Evolutionary conservation across 2,797 vertebrate species (phyloP).

Genomic region (Rhinoraja longicauda): DNA sequence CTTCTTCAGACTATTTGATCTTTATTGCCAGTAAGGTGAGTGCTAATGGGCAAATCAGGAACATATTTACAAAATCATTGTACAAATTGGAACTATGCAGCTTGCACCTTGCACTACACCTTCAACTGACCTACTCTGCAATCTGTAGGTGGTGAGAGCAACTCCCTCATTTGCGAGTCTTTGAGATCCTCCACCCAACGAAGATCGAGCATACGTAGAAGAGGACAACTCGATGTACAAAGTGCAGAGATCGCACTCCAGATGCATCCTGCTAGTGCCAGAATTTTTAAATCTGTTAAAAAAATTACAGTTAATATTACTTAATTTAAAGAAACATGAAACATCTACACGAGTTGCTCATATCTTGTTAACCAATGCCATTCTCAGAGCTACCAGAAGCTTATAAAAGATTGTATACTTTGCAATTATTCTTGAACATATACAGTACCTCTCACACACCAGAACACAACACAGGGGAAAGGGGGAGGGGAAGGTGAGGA

Average conservation of each 20-base stretch:
- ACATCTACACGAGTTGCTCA: not conserved
- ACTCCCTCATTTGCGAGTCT: constrained; percentile 33
- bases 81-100: not conserved
- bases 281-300: constrained; percentile 36
- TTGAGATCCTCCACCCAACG: constrained; percentile 30
- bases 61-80: not conserved
- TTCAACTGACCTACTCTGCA: constrained; percentile 36
- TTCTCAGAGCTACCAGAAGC: not conserved
- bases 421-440: not conserved
- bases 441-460: not conserved
- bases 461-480: no score
- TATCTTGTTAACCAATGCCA: not conserved
- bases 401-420: not conserved
- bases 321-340: not conserved
- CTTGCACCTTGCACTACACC: not conserved
- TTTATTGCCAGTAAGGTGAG: not conserved
- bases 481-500: no score
- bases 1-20: no score
- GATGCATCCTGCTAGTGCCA: constrained; percentile 32
- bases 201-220: constrained; percentile 34
- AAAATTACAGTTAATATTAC: not conserved
- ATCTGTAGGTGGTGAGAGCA: constrained; percentile 36
- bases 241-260: constrained; percentile 37
- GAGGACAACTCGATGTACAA: constrained; percentile 29
- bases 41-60: not conserved